A percentile compares a stretch with the other conserved stretches of the same genome.
phyloP scores from a whole-genome alignment of 2,113 vertebrate genomes.

The Uria lomvia region DNA sequence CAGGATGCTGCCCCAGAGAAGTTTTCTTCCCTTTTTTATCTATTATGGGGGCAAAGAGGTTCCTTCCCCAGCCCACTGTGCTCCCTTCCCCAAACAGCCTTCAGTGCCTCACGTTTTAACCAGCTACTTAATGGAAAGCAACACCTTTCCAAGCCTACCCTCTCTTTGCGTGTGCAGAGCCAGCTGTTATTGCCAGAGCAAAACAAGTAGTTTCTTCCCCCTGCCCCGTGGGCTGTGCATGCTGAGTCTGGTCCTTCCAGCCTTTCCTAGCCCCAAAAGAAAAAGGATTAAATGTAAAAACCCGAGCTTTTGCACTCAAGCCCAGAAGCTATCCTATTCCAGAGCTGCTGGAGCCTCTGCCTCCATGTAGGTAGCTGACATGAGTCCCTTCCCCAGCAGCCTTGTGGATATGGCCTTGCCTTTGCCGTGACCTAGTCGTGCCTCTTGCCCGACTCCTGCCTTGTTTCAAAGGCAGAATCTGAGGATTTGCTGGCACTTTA shows the following conservation, averaged over 20 bases:
- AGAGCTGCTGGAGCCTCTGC: background rate
- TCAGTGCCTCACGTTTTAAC: background rate
- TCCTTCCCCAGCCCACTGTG: background rate
- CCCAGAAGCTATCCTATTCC: background rate
- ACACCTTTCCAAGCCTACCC: background rate
- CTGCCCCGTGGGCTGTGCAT: background rate
- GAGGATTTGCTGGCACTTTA: background rate
- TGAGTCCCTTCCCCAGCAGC: background rate
- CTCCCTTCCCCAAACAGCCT: background rate
- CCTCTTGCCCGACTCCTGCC: background rate
- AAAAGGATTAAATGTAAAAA: background rate
- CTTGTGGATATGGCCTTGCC: background rate
- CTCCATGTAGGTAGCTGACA: fast-evolving
- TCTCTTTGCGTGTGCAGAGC: background rate
- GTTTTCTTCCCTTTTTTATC: background rate
- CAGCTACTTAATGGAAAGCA: background rate
- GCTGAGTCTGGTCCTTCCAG: constrained; percentile 27
- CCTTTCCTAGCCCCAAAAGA: background rate
- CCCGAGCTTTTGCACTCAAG: background rate
- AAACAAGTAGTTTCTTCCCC: background rate
- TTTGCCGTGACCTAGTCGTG: background rate
- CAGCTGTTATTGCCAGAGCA: background rate
- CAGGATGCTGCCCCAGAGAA: background rate
- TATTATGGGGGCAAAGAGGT: background rate
- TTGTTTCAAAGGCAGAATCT: background rate